These are phyloP conservation scores for Chloroceryle inda DNA, from an alignment of 2,797 vertebrate species.

Conservation along the genomic window DNA sequence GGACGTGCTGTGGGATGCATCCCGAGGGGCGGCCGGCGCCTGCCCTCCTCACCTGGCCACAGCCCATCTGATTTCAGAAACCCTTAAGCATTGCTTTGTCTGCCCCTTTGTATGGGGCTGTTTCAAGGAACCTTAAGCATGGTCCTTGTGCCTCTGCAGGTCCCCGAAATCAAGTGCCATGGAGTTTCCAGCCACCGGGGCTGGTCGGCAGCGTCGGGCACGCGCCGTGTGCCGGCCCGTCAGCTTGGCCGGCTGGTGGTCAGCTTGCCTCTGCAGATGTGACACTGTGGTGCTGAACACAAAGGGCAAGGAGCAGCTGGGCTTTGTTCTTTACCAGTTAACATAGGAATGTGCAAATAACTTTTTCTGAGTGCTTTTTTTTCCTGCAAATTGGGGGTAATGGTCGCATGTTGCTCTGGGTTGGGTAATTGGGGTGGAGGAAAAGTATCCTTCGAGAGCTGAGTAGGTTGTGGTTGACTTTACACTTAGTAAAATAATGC, in stretches of 20 bases:
- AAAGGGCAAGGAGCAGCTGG: neutral
- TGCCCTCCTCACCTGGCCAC: rapidly evolving
- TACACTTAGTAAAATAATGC: neutral
- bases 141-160: neutral
- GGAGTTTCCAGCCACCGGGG: rapidly evolving
- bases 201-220: rapidly evolving
- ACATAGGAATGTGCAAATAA: neutral
- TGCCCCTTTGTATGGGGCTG: neutral
- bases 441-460: neutral
- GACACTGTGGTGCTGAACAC: rapidly evolving
- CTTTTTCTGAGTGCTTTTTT: neutral
- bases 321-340: neutral
- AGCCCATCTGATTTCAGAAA: rapidly evolving
- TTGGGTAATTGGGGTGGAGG: neutral
- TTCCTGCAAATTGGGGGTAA: neutral
- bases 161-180: rapidly evolving
- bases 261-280: neutral
- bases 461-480: neutral
- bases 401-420: neutral
- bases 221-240: rapidly evolving
- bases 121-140: rapidly evolving
- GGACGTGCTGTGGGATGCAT: neutral
- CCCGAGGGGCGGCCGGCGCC: rapidly evolving
- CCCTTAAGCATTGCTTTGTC: rapidly evolving
- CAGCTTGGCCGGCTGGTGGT: rapidly evolving